Percentiles rank a stretch among this genome's conserved stretches.
Conservation (phyloP, 2,888 invertebrate species). For the Sicus ferrugineus region DNA sequence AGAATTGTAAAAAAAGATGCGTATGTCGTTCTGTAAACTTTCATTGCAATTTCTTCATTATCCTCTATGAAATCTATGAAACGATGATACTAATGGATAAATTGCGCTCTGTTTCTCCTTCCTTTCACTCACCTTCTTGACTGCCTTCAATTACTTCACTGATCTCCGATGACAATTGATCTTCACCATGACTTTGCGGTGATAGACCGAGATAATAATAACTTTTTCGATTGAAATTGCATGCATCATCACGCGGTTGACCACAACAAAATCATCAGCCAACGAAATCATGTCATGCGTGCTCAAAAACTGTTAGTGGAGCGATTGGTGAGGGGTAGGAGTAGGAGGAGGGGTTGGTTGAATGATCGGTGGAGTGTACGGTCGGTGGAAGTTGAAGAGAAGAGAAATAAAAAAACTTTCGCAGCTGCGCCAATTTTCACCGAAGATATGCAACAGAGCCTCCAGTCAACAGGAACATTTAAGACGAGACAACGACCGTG, state of each 20-base stretch:
- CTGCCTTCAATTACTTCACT: not conserved
- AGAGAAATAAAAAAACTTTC: conserved; percentile 1
- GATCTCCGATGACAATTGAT: not conserved
- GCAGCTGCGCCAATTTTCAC: conserved; percentile 34
- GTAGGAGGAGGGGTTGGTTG: not conserved
- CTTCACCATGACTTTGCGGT: not conserved
- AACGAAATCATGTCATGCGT: conserved; percentile 18
- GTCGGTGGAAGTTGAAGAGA: not conserved
- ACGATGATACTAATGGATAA: too few species aligned
- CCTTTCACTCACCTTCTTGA: not conserved
- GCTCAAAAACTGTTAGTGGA: not conserved
- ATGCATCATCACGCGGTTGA: not conserved
- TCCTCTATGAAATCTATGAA: too few species aligned
- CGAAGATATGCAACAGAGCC: conserved; percentile 8
- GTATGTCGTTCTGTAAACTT: too few species aligned
- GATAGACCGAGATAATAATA: not conserved
- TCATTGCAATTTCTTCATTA: too few species aligned
- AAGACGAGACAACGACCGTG: not conserved
- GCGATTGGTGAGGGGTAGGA: not conserved
- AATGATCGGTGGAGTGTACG: too few species aligned
- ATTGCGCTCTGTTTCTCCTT: not conserved
- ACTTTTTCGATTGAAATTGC: not conserved
- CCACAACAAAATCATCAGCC: conserved; percentile 8
- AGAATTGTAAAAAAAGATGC: too few species aligned
- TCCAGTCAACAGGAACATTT: not conserved